phyloP scores from a whole-genome alignment of 2,113 vertebrate genomes.

The Semnornis frantzii region DNA sequence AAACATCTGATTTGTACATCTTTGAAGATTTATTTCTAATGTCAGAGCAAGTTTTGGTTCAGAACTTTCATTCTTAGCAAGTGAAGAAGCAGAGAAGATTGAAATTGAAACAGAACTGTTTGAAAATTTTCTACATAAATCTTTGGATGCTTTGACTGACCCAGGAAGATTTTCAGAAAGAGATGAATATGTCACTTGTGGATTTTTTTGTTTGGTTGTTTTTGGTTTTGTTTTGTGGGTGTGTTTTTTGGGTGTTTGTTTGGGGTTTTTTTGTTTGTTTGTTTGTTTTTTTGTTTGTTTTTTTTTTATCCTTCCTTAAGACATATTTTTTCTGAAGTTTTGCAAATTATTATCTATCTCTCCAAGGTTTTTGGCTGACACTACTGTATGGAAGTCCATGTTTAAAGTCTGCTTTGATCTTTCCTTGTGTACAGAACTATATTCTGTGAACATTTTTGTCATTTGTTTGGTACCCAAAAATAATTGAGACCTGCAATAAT shows the following conservation, averaged over 20 bases:
- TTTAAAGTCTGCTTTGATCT: neutral
- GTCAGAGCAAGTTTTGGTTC: neutral
- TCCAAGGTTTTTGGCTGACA: neutral
- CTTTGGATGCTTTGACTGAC: neutral
- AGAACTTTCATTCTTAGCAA: neutral
- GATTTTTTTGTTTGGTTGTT: too few species aligned
- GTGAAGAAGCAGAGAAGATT: neutral
- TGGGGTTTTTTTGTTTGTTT: neutral
- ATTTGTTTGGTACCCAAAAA: neutral
- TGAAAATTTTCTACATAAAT: neutral
- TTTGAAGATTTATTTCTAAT: neutral
- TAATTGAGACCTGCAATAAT: neutral
- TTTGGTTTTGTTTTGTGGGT: too few species aligned
- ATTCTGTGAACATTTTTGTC: neutral
- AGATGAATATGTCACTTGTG: rapidly evolving
- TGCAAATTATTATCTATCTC: neutral
- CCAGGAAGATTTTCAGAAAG: neutral
- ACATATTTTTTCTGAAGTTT: neutral
- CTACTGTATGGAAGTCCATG: neutral
- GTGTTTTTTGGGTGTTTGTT: neutral
- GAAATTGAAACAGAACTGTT: neutral
- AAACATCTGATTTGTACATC: neutral
- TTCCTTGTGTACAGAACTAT: neutral
- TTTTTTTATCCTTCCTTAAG: neutral
- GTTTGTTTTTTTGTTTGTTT: neutral